A percentile compares a stretch with the other conserved stretches of the same genome.
Evolutionary conservation across 2,113 vertebrate genomes (phyloP).

Genomic region (Podocnemis expansa): DNA sequence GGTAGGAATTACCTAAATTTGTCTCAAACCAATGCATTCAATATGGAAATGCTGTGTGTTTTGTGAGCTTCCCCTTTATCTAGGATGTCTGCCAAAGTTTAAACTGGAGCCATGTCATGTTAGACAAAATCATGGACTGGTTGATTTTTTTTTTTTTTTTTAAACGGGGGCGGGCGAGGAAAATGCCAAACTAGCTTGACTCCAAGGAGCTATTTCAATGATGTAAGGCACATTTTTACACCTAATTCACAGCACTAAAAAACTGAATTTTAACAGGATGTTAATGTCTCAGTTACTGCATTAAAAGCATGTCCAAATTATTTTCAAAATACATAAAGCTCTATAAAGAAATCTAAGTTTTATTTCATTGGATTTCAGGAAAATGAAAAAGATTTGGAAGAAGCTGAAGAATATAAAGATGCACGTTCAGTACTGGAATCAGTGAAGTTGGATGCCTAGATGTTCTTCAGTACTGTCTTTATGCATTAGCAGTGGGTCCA

Average conservation of each 20-base stretch:
- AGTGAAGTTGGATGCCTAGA: slow-evolving; percentile 91
- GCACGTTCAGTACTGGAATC: slow-evolving; percentile 88
- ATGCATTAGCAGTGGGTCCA: slow-evolving; percentile 76
- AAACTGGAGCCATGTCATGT: neutral
- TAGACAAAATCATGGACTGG: neutral
- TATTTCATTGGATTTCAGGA: slow-evolving; percentile 83
- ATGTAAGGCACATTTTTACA: neutral
- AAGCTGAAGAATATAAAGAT: slow-evolving; percentile 91
- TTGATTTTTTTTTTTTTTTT: neutral
- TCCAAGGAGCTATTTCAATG: neutral
- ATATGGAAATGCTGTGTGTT: neutral
- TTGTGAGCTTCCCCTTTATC: slow-evolving; percentile 16
- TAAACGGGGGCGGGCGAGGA: too few species aligned
- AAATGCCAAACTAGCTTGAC: neutral
- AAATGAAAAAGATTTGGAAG: slow-evolving; percentile 89
- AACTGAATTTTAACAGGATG: neutral
- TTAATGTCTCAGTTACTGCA: neutral
- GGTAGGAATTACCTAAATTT: neutral
- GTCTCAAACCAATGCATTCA: neutral
- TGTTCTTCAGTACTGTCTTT: slow-evolving; percentile 65
- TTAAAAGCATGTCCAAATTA: neutral
- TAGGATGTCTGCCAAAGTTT: neutral
- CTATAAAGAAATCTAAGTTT: neutral
- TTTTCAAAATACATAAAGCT: slow-evolving; percentile 29
- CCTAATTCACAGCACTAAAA: neutral